Base-by-base conservation (phyloP, 2,888 invertebrate genomes). In the Sylvicola fuscatus region DNA sequence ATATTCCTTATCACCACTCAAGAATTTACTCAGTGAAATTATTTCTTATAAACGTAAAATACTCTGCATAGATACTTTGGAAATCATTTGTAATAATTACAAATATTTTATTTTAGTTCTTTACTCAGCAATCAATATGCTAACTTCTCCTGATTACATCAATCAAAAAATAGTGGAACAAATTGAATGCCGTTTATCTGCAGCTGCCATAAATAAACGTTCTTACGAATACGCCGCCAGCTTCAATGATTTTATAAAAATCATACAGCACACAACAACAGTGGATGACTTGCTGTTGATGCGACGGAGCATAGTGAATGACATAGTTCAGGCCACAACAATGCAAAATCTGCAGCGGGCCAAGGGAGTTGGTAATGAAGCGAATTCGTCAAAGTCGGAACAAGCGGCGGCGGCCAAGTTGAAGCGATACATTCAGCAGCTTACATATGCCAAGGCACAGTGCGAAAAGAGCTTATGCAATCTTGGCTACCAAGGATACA, bases 241-340 rank as follows among this genome's bases (percentile, higher is more conserved):
- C 34, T 89, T 84, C 51, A 87, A 90, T 52, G 86, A 87, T 47
- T 84, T 87, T 53, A 68, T 89, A 40, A 72, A 79, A 43, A 72
- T 84, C 48, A 86, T 90, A 37, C 78, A 79, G 46, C 74, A 68
- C 47, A 80, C 80, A 42, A 72, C 72, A 44, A 83, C 81, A 56
- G 60, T 84, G 40, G 84, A 86, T 53, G 77, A 82, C 44, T 64
- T 90, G 31, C 81, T 82, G 51, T 72, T 80, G 50, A 77, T 87
- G 53, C 70, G 82, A 68, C 80, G 58, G 47, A 83, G 82, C 47
- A 84, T 90, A 44, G 81, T 89, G 4, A 82, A 81, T 32, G 89
- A 89, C 64, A 78, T 90, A 46, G 86, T 90, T 80, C 86, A 90
- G 65, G 87, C 87, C 1, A 87, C 89, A 12, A 84, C 86, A 2